Conservation (phyloP, 2,113 vertebrate genomes). For the Sinosuthora webbiana region DNA sequence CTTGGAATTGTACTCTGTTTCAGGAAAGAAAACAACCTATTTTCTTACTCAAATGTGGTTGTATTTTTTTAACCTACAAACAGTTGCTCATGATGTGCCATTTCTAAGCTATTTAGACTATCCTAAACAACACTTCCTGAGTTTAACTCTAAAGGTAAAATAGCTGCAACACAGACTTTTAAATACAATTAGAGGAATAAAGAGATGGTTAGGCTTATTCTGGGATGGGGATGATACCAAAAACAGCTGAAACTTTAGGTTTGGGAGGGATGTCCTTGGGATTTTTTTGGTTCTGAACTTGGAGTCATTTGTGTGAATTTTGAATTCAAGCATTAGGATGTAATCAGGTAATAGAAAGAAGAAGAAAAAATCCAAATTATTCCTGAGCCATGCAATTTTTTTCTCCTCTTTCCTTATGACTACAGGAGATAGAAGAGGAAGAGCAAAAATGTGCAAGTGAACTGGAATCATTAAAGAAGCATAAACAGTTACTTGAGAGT, state of each 20-base stretch:
- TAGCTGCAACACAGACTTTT: not conserved
- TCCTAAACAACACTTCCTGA: not conserved
- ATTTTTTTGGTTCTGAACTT: not conserved
- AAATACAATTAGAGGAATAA: not conserved
- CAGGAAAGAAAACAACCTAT: not conserved
- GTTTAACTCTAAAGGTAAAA: not conserved
- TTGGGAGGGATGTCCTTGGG: not conserved
- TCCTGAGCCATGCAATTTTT: not conserved
- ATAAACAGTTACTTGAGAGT: slow-evolving; percentile 73
- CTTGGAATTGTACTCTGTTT: not conserved
- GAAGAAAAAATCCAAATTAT: not conserved
- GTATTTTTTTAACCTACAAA: not conserved
- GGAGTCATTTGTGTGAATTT: not conserved
- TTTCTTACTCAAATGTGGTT: not conserved
- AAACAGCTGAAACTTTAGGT: not conserved
- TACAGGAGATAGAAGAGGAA: slow-evolving; percentile 75
- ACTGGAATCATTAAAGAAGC: slow-evolving; percentile 73
- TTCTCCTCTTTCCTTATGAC: not conserved
- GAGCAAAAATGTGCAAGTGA: slow-evolving; percentile 72
- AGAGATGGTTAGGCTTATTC: not conserved
- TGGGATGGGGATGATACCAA: not conserved
- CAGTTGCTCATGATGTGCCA: not conserved
- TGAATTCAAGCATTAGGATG: not conserved
- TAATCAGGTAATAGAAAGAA: not conserved
- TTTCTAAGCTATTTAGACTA: not conserved